phyloP scores from a whole-genome alignment of 2,888 invertebrate species.

The Tortricodes alternella region DNA sequence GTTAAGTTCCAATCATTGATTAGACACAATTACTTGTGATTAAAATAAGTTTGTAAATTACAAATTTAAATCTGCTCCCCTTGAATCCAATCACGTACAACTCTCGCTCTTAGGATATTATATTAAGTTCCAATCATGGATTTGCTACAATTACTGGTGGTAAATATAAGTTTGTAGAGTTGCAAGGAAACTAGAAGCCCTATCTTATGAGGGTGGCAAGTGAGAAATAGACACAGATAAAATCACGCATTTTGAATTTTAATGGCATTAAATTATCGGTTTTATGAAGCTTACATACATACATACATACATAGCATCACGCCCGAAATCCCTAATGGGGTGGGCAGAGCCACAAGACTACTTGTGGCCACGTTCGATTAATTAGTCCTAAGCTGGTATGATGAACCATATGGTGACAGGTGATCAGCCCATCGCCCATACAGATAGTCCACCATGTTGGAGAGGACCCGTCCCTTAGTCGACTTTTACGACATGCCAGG shows the following conservation, averaged over 20 bases:
- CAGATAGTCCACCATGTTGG: too few species aligned
- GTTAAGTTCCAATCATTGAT: slow-evolving; percentile 2
- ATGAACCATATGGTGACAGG: too few species aligned
- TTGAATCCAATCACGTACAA: neutral
- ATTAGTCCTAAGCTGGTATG: too few species aligned
- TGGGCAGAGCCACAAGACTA: too few species aligned
- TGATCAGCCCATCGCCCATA: too few species aligned
- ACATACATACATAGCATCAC: too few species aligned
- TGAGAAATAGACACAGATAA: slow-evolving; percentile 39
- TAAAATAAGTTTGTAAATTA: too few species aligned
- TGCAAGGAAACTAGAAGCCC: slow-evolving; percentile 25
- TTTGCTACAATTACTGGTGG: neutral
- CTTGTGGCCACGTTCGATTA: too few species aligned
- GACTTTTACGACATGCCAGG: too few species aligned
- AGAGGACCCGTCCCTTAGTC: too few species aligned
- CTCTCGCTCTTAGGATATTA: neutral
- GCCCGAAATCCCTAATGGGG: too few species aligned
- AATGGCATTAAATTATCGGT: slow-evolving; percentile 24
- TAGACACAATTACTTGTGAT: neutral
- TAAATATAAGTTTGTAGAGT: slow-evolving; percentile 10
- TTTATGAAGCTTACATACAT: too few species aligned
- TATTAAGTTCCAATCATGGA: slow-evolving; percentile 2
- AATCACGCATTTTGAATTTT: slow-evolving; percentile 32
- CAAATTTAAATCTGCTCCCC: slow-evolving; percentile 1
- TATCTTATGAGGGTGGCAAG: slow-evolving; percentile 29